Evolutionary conservation across 2,113 vertebrate species (phyloP).

Genomic region (Nesoenas mayeri): DNA sequence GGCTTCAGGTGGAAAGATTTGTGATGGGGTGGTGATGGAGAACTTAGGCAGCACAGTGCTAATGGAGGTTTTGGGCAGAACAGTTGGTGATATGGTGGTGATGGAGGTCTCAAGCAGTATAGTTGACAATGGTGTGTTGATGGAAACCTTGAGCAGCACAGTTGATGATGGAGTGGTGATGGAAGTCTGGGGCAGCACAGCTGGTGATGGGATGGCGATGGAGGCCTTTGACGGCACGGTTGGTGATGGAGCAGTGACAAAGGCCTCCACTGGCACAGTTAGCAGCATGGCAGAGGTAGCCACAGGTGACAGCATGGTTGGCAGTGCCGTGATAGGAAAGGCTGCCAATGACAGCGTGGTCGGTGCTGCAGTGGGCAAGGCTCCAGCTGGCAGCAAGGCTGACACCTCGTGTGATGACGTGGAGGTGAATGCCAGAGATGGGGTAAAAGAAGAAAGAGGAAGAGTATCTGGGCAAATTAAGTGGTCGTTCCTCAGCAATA

Average conservation of each 20-base stretch:
- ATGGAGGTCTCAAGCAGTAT: rapidly evolving
- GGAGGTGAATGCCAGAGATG: not conserved
- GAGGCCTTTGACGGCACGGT: rapidly evolving
- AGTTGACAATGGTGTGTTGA: rapidly evolving
- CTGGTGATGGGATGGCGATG: rapidly evolving
- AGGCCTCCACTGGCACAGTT: not conserved
- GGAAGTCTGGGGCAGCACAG: rapidly evolving
- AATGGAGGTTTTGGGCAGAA: rapidly evolving
- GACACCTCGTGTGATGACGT: not conserved
- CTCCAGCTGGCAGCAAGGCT: not conserved
- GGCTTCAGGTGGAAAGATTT: too few species aligned
- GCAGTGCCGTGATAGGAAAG: not conserved
- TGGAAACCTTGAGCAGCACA: rapidly evolving
- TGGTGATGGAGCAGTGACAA: rapidly evolving
- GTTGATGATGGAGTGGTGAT: rapidly evolving
- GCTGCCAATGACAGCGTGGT: not conserved
- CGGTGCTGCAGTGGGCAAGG: not conserved
- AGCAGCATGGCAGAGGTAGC: not conserved
- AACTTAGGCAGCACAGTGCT: rapidly evolving
- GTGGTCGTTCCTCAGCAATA: constrained; percentile 45
- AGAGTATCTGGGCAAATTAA: constrained; percentile 66
- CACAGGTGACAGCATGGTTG: not conserved
- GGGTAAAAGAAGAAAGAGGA: not conserved
- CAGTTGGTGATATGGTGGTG: rapidly evolving
- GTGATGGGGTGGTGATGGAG: not conserved